Conservation (phyloP, 2,113 vertebrate genomes). For the Brachionichthys hirsutus region DNA sequence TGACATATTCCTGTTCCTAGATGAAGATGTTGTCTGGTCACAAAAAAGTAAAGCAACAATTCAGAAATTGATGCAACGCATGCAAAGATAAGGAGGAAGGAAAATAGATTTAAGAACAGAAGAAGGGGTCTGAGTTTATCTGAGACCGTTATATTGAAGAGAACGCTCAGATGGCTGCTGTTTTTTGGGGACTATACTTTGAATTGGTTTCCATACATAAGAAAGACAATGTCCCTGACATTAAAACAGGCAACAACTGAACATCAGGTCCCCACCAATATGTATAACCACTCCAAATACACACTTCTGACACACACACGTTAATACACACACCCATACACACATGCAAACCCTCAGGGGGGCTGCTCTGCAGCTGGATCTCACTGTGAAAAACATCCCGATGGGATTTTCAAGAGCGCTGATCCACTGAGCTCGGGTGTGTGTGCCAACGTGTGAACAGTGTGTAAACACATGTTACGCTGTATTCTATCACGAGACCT, state of each 20-base stretch:
- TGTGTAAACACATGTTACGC: slow-evolving; percentile 65
- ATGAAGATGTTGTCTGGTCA: slow-evolving; percentile 1
- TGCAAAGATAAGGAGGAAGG: no score
- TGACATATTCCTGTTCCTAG: slow-evolving; percentile 28
- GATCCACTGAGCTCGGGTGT: slow-evolving; percentile 60
- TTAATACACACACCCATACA: slow-evolving; percentile 4
- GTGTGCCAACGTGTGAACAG: slow-evolving; percentile 68
- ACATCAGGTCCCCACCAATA: background rate
- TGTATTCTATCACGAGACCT: slow-evolving; percentile 36
- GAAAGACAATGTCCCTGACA: slow-evolving; percentile 1
- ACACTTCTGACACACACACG: slow-evolving; percentile 8
- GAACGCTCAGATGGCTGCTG: no score
- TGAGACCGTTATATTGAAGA: no score
- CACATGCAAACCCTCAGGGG: slow-evolving; percentile 35
- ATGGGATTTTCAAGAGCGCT: slow-evolving; percentile 56
- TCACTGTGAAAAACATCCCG: slow-evolving; percentile 65
- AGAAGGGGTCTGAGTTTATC: no score
- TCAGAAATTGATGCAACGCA: background rate
- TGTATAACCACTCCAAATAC: slow-evolving; percentile 1
- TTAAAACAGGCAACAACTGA: slow-evolving; percentile 1
- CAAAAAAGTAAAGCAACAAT: background rate
- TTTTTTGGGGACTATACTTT: no score
- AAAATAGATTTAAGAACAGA: background rate
- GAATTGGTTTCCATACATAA: background rate
- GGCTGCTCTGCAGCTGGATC: slow-evolving; percentile 24